phyloP scores from a whole-genome alignment of 1,140 invertebrate species.

The Galleria mellonella region DNA sequence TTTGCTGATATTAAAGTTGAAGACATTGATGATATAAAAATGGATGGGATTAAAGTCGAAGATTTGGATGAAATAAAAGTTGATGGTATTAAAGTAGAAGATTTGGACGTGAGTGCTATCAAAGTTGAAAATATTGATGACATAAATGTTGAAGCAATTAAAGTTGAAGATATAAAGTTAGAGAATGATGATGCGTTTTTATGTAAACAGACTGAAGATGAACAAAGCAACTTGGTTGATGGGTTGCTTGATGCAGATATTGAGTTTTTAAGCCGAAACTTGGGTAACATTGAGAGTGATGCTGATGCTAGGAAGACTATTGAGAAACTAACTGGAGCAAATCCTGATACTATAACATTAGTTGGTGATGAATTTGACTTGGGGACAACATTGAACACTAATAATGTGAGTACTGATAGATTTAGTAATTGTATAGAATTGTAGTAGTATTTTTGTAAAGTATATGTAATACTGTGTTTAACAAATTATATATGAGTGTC shows the following conservation, averaged over 20 bases:
- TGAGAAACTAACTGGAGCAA: slow-evolving; percentile 65
- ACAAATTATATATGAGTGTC: too few relatives aligned
- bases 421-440: background rate
- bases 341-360: slow-evolving; percentile 58
- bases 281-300: slow-evolving; percentile 71
- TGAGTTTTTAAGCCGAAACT: slow-evolving; percentile 67
- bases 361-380: slow-evolving; percentile 67
- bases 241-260: slow-evolving; percentile 69
- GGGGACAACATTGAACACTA: slow-evolving; percentile 58
- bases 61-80: slow-evolving; percentile 55
- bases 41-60: slow-evolving; percentile 57
- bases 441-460: too few relatives aligned
- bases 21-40: slow-evolving; percentile 63
- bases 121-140: slow-evolving; percentile 58
- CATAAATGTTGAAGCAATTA: slow-evolving; percentile 53
- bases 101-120: slow-evolving; percentile 44
- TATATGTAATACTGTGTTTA: too few relatives aligned
- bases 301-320: slow-evolving; percentile 71
- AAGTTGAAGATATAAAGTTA: slow-evolving; percentile 62
- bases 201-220: slow-evolving; percentile 54
- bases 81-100: slow-evolving; percentile 52
- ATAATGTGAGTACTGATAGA: slow-evolving; percentile 41
- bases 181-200: slow-evolving; percentile 59
- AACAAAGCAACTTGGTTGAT: slow-evolving; percentile 56
- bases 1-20: slow-evolving; percentile 66